Base-by-base conservation (phyloP, 2,888 invertebrate species). In the Coremacera marginata region DNA sequence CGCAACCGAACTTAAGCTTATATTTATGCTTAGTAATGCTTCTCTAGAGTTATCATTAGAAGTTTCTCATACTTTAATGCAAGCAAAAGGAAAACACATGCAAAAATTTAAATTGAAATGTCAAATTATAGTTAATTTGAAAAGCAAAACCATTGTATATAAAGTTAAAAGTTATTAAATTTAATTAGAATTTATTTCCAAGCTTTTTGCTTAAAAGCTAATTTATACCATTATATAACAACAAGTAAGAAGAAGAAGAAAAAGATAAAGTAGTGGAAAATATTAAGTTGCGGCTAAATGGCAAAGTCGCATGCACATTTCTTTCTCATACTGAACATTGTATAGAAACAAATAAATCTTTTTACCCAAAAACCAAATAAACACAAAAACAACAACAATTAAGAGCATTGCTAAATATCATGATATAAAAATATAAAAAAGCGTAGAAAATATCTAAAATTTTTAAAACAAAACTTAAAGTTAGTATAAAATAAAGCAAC, bases 101-200 rank as follows among this genome's bases (percentile, higher is more conserved):
- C 16, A 71, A 74, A 65, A 70, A 77, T 65, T 78, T 62, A 76
- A 75, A 37, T 73, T 62, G 25, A 73, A 68, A 27, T 60, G 81
- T 80, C 78, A 79, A 73, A 79, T 79, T 78, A 77, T 80, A 77
- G 68, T 80, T 81, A 78, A 79, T 78, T 73, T 71, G 65, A 73
- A 67, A 77, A 78, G 78, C 75, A 78, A 76, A 65, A 75, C 57
- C 67, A 77, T 60, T 68, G n/a, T 71, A 70, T 68, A 9, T 31
- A 81, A 70, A 70, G 27, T 51, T 34, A 65, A 71, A 55, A 74
- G 57, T 71, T 16, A 70, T 44, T 0, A 44, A 74, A 74, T 62
- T 72, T 74, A 78, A 74, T 44, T 44, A 44, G 44, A 44, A 44
- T 11, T 44, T 77, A 31, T 16, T 25, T n/a, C 31, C 34, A 11